phyloP scores from a whole-genome alignment of 2,888 invertebrate genomes.

The Tuta absoluta region DNA sequence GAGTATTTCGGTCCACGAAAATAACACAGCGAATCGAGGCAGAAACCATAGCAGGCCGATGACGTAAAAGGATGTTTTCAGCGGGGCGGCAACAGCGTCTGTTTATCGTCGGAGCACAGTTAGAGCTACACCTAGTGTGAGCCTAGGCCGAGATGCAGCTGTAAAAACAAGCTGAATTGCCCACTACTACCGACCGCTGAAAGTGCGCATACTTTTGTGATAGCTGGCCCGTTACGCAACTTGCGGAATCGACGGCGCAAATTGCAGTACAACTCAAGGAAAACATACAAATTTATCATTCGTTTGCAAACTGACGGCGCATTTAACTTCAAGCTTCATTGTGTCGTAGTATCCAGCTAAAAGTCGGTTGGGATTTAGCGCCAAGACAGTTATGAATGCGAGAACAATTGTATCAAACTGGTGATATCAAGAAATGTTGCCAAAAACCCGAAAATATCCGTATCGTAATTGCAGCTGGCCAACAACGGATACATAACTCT shows the following conservation, averaged over 20 bases:
- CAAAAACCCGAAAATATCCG: constrained; percentile 22
- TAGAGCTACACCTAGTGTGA: constrained; percentile 67
- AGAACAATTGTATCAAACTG: constrained; percentile 19
- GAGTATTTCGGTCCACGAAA: constrained; percentile 31
- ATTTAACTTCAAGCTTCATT: constrained; percentile 16
- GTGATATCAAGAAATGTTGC: constrained; percentile 19
- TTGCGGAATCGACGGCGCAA: constrained; percentile 44
- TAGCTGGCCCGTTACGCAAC: constrained; percentile 56
- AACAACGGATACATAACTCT: constrained; percentile 28
- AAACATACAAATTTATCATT: constrained; percentile 25
- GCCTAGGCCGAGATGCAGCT: constrained; percentile 63
- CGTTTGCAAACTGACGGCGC: background rate
- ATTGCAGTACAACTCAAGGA: constrained; percentile 48
- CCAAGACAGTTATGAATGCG: constrained; percentile 15
- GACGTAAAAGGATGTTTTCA: constrained; percentile 82
- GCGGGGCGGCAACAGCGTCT: constrained; percentile 74
- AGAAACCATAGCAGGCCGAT: constrained; percentile 69
- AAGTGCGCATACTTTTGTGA: constrained; percentile 51
- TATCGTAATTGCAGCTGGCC: constrained; percentile 25
- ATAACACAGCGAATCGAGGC: constrained; percentile 50
- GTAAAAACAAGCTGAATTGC: constrained; percentile 73
- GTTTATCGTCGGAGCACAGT: constrained; percentile 77
- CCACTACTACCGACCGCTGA: constrained; percentile 60
- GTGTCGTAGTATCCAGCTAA: background rate
- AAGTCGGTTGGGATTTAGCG: background rate